These are phyloP conservation scores for Tympanoctomys barrerae DNA, from an alignment of 2,797 vertebrate species.

Conservation along the genomic window DNA sequence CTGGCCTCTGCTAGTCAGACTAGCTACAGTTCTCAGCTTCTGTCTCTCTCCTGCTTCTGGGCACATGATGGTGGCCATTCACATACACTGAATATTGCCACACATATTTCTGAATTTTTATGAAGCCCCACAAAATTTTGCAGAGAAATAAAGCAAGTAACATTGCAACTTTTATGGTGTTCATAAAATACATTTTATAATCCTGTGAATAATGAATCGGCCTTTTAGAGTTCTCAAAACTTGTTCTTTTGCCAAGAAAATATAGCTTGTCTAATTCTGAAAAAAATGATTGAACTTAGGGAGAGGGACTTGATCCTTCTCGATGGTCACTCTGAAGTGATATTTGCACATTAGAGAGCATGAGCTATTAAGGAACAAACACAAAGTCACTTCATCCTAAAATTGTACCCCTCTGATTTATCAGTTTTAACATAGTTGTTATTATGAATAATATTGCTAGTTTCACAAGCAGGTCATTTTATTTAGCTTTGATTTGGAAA, in stretches of 20 bases:
- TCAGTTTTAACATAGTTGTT: slow-evolving; percentile 24
- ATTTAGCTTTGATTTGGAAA: not conserved
- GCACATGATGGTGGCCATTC: not conserved
- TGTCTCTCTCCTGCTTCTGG: not conserved
- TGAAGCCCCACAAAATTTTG: slow-evolving; percentile 2
- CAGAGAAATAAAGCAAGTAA: slow-evolving; percentile 43
- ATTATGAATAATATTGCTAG: slow-evolving; percentile 8
- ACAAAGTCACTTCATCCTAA: not conserved
- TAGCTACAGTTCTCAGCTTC: not conserved
- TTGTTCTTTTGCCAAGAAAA: slow-evolving; percentile 68
- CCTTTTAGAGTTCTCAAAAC: slow-evolving; percentile 56
- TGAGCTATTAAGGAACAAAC: not conserved
- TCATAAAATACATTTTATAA: slow-evolving; percentile 68
- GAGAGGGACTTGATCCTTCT: slow-evolving; percentile 25
- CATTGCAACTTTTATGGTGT: slow-evolving; percentile 32
- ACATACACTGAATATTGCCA: rapidly evolving
- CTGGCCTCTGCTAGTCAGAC: not conserved
- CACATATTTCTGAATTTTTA: slow-evolving; percentile 9
- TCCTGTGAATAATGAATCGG: slow-evolving; percentile 30
- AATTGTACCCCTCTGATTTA: not conserved
- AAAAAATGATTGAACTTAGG: slow-evolving; percentile 32
- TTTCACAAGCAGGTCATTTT: not conserved
- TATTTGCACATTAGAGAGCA: slow-evolving; percentile 25
- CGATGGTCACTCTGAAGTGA: not conserved
- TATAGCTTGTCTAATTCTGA: slow-evolving; percentile 35